These are phyloP conservation scores for Temnothorax nylanderi DNA, from an alignment of 1,140 invertebrate genomes.

Conservation along the genomic window DNA sequence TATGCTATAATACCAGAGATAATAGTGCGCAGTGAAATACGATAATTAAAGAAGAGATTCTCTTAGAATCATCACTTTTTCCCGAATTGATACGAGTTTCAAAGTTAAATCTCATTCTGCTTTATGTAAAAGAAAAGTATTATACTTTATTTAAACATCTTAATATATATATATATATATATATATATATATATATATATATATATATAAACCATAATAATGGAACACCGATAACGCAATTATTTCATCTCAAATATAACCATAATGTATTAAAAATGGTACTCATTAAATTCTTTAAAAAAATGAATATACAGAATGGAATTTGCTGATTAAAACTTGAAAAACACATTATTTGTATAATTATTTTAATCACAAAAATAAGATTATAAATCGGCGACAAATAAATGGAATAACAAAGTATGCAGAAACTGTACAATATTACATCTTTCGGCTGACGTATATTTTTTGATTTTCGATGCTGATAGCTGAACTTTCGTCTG, in stretches of 20 bases:
- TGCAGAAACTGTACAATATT: not conserved
- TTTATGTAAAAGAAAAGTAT: not conserved
- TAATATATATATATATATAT: not conserved
- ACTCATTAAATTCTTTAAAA: constrained; percentile 2
- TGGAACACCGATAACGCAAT: too few relatives aligned
- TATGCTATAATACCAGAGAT: not conserved
- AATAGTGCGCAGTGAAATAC: not conserved
- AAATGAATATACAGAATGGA: not conserved
- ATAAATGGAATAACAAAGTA: not conserved
- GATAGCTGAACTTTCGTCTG: not conserved
- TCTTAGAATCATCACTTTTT: not conserved
- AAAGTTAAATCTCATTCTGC: not conserved
- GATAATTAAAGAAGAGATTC: not conserved
- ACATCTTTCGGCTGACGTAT: not conserved
- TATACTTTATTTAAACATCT: not conserved
- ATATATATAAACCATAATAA: not conserved
- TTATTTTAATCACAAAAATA: not conserved
- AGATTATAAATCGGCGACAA: constrained; percentile 8
- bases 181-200: not conserved
- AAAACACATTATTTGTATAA: not conserved
- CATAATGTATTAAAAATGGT: not conserved
- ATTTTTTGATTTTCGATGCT: not conserved
- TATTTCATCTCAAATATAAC: not conserved
- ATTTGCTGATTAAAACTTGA: not conserved
- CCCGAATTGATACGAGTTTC: not conserved